Conservation (phyloP, 2,113 vertebrate species). For the Falco punctatus region DNA sequence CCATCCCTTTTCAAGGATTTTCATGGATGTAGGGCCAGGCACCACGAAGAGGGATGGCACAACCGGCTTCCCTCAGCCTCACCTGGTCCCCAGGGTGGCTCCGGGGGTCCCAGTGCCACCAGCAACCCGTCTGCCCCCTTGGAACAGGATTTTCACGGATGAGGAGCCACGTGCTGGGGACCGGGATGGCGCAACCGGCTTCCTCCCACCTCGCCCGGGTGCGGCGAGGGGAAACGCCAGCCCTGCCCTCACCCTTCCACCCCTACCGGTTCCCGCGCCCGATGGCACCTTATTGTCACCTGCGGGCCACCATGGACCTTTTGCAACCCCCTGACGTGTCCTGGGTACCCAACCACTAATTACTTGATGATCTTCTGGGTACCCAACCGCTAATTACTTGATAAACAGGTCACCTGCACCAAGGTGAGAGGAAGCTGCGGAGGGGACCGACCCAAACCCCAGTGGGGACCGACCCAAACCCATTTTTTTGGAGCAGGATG, state of each 20-base stretch:
- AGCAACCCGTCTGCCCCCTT: neutral
- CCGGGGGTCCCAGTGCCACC: neutral
- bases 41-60: no score
- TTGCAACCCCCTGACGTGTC: neutral
- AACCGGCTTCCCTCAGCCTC: no score
- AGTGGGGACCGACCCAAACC: no score
- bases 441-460: no score
- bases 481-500: no score
- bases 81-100: accelerated
- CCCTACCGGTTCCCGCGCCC: neutral
- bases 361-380: neutral
- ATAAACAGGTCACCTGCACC: neutral
- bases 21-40: no score
- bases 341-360: neutral
- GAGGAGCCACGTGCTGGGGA: no score
- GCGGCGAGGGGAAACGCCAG: neutral
- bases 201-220: neutral
- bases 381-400: accelerated
- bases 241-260: neutral
- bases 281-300: neutral
- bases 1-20: no score
- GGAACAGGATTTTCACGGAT: neutral
- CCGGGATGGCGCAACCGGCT: neutral
- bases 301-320: no score
- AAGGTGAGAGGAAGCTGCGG: neutral